phyloP scores from a whole-genome alignment of 2,888 invertebrate genomes.

The Cantharis rustica region DNA sequence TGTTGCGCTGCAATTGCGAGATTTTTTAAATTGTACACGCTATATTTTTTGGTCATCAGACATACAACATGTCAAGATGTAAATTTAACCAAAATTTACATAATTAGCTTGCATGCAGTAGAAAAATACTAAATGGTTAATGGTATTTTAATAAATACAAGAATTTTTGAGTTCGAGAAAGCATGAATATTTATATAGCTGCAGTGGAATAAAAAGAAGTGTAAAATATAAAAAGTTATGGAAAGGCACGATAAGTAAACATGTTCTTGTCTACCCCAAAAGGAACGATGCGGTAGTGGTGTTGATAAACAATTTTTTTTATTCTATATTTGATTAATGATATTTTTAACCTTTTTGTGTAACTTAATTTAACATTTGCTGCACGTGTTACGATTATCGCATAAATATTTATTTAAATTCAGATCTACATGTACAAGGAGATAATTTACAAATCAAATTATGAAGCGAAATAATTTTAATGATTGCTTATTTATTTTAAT shows the following conservation, averaged over 20 bases:
- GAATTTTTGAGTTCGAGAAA: not conserved
- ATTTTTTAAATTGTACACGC: not conserved
- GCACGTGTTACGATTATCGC: not conserved
- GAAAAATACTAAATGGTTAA: not conserved
- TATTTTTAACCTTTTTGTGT: not conserved
- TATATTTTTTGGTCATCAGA: not conserved
- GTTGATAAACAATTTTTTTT: not conserved
- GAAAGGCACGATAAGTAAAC: not conserved
- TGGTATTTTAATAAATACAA: not conserved
- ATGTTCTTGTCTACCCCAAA: not conserved
- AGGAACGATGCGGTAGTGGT: not conserved
- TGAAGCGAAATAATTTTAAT: slow-evolving; percentile 1
- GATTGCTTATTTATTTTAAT: slow-evolving; percentile 3
- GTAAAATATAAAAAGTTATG: not conserved
- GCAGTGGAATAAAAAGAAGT: not conserved
- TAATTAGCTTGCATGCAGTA: not conserved
- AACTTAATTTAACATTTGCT: not conserved
- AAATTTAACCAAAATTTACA: not conserved
- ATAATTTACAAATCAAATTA: slow-evolving; percentile 1
- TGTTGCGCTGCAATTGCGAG: not conserved
- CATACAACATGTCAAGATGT: not conserved
- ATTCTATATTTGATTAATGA: not conserved
- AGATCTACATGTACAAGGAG: not conserved
- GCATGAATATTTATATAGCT: not conserved
- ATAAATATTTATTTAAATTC: slow-evolving; percentile 1